Evolutionary conservation across 2,888 invertebrate genomes (phyloP), one percentile per base, ranked within the genome.

Genomic region (Acrocyrtus sp.): DNA sequence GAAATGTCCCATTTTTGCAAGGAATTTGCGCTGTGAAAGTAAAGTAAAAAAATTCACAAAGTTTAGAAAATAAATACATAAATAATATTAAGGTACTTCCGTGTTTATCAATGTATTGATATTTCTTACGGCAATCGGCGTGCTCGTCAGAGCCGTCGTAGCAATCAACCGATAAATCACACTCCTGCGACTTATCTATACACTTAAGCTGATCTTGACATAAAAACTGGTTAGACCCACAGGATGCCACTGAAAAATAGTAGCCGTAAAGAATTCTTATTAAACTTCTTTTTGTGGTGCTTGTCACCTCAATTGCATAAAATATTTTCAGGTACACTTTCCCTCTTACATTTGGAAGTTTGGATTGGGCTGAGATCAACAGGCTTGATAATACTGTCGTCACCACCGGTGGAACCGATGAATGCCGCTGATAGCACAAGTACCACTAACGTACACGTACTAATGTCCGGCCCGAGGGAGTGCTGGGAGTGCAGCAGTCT

Each of bases 81-180:
- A n/a, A n/a, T n/a, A n/a, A n/a, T n/a, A n/a, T n/a, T n/a, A n/a
- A n/a, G n/a, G n/a, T n/a, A n/a, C n/a, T n/a, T n/a, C n/a, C n/a
- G n/a, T n/a, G n/a, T n/a, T n/a, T n/a, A n/a, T n/a, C n/a, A n/a
- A n/a, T n/a, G n/a, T n/a, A n/a, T 3, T 12, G 26, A 34, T 22
- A 24, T 3, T 66, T 83, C 85, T 82, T 81, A 88, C 87, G 82
- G 84, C 90, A 90, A 81, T 87, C 85, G 17, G 85, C 83, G 68
- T 86, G 85, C 83, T 90, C 90, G 84, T 90, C 90, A 76, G 88
- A 88, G 57, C 67, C 73, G 27, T 90, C 90, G 15, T 85, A 85
- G 84, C 91, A 91, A 84, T 90, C 90, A 77, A 85, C 83, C 70
- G 87, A 86, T 22, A 86, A 86, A 84, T 90, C 90, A 84, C 91